Percentiles rank a stretch among this genome's conserved stretches.
Evolutionary conservation across 2,113 vertebrate species (phyloP).

Genomic region (Callionymus lyra): DNA sequence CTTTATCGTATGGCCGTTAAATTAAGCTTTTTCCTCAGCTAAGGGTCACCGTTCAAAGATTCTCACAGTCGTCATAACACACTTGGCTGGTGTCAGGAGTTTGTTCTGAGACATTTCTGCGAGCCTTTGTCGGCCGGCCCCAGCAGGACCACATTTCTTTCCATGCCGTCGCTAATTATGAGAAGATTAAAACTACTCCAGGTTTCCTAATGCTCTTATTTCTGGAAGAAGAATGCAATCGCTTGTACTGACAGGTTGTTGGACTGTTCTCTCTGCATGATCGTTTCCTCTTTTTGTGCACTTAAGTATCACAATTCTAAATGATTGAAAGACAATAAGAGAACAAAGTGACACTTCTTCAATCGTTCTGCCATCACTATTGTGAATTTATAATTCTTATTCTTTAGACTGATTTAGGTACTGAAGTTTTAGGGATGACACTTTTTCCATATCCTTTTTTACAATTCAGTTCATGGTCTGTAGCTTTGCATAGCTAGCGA

Average conservation of each 20-base stretch:
- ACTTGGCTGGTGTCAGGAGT: slow-evolving; percentile 18
- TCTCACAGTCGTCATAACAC: slow-evolving; percentile 3
- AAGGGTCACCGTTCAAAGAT: no score
- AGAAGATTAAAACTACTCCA: slow-evolving; percentile 58
- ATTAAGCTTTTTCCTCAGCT: no score
- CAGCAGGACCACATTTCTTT: slow-evolving; percentile 44
- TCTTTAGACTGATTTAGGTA: no score
- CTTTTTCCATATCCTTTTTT: no score
- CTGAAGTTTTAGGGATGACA: no score
- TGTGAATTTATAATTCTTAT: no score
- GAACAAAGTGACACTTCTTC: no score
- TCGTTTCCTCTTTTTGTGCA: slow-evolving; percentile 11
- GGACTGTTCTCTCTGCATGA: slow-evolving; percentile 41
- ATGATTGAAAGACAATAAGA: no score
- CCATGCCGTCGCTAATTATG: slow-evolving; percentile 48
- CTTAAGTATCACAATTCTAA: background rate
- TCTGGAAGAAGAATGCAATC: slow-evolving; percentile 43
- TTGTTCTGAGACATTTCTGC: slow-evolving; percentile 24
- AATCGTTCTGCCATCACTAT: no score
- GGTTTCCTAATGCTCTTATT: slow-evolving; percentile 54
- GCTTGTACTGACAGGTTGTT: slow-evolving; percentile 16
- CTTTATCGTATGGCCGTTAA: no score
- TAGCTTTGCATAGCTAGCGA: no score
- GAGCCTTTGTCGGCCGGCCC: slow-evolving; percentile 26
- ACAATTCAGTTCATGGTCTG: no score